These are phyloP conservation scores for Chymomyza costata DNA, from an alignment of 1,140 invertebrate species.

Conservation along the genomic window DNA sequence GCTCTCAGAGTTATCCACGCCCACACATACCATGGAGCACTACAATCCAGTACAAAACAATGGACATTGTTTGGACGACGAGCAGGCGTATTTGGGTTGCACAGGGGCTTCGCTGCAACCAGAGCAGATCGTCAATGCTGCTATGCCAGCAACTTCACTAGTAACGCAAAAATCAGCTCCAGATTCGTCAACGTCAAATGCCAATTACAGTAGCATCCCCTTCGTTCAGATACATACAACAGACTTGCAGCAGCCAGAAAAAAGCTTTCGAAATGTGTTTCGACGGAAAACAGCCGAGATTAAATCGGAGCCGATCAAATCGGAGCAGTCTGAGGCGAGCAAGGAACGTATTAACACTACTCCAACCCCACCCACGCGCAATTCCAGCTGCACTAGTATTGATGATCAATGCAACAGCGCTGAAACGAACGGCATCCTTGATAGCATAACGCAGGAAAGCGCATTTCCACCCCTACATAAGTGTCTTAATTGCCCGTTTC, in stretches of 20 bases:
- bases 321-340: constrained; percentile 49
- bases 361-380: constrained; percentile 54
- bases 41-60: no score
- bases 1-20: constrained; percentile 3
- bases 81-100: no score
- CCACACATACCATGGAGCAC: no score
- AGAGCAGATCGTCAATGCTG: no score
- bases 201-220: constrained; percentile 33
- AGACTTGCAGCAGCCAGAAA: constrained; percentile 52
- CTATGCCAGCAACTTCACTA: no score
- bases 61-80: no score
- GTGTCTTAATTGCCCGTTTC: constrained; percentile 52
- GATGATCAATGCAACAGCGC: constrained; percentile 29
- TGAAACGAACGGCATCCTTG: not conserved
- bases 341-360: constrained; percentile 62
- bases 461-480: constrained; percentile 16
- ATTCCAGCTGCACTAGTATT: constrained; percentile 28
- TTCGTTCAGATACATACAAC: constrained; percentile 72
- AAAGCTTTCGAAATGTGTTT: constrained; percentile 59
- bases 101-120: no score
- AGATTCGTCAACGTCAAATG: not conserved
- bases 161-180: constrained; percentile 2
- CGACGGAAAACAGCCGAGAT: constrained; percentile 61
- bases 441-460: constrained; percentile 5
- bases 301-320: constrained; percentile 71